Base-by-base conservation (phyloP, 2,888 invertebrate species). In the Muschampia plurimacula region DNA sequence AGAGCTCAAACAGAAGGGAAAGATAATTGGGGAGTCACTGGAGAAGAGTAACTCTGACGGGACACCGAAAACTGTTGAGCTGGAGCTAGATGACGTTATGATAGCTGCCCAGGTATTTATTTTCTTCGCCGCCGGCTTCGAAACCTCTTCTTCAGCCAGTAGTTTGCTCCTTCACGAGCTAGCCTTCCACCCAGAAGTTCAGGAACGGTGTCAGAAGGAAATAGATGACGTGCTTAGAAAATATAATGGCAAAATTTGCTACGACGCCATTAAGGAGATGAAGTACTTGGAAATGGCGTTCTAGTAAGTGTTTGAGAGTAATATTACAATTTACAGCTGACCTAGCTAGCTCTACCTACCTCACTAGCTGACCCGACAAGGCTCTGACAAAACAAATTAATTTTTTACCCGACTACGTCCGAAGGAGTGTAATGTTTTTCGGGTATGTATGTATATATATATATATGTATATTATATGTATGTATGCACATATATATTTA, bases 1-100 rank as follows among this genome's bases (percentile, higher is more conserved):
- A 13, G 80, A 83, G 13, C 28, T 72, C 9, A 57, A 41, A 57
- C 52, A 2, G 68, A 77, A 41, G 70, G 76, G 39, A 84, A 88
- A 28, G 70, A 66, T 77, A 75, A 10, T 73, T 69, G 28, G 77
- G 68, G 68, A 44, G 10, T 44, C 44, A 6, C 9, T 46, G 9
- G 46, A 46, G 6, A 8, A 46, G 12, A 12, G 9, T 12, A 46
- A 46, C 6, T 12, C 10, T 12, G 46, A 46, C 12, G 46, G 46
- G 9, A 12, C 46, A 46, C 9, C 46, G 2, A 12, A 9, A 46
- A 9, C 2, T 46, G 46, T 12, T 12, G 46, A 46, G 46, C 6
- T 46, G 46, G 46, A 46, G 9, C 9, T 46, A 2, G 46, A 46
- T 46, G 9, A 12, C 9, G 12, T 12, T 9, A 12, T 9, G 9